These are phyloP conservation scores for Gnatocerus cornutus DNA, from an alignment of 2,888 invertebrate species.

Conservation along the genomic window DNA sequence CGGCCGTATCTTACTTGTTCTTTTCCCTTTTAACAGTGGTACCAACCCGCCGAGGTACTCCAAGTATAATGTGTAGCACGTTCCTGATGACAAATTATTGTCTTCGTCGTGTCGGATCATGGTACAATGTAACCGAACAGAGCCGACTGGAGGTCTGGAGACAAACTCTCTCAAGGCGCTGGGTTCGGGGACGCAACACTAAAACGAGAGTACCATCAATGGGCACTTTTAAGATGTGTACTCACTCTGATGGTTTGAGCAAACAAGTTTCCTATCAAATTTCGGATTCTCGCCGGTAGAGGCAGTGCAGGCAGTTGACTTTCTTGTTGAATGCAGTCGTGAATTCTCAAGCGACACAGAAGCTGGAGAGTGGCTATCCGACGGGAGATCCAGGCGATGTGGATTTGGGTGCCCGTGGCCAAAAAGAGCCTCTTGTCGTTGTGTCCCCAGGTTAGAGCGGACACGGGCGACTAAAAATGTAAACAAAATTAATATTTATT, in stretches of 20 bases:
- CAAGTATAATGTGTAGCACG: slow-evolving; percentile 91
- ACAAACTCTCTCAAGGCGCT: slow-evolving; percentile 93
- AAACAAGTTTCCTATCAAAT: slow-evolving; percentile 89
- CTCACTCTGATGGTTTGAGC: slow-evolving; percentile 94
- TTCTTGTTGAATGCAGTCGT: slow-evolving; percentile 83
- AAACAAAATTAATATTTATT: background rate
- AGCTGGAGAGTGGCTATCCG: slow-evolving; percentile 93
- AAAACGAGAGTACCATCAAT: slow-evolving; percentile 47
- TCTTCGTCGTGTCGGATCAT: slow-evolving; percentile 96
- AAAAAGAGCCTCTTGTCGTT: slow-evolving; percentile 96
- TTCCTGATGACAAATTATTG: slow-evolving; percentile 79
- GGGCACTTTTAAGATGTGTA: slow-evolving; percentile 36
- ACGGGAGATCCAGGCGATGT: slow-evolving; percentile 94
- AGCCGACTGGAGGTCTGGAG: slow-evolving; percentile 89
- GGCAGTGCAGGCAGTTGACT: slow-evolving; percentile 85
- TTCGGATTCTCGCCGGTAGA: slow-evolving; percentile 89
- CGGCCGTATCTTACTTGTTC: slow-evolving; percentile 97
- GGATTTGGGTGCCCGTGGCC: slow-evolving; percentile 91
- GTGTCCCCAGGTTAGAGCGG: slow-evolving; percentile 98
- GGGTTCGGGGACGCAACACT: slow-evolving; percentile 96
- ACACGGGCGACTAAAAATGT: slow-evolving; percentile 82
- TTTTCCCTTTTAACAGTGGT: slow-evolving; percentile 94
- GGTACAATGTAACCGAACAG: slow-evolving; percentile 95
- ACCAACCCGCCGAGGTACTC: slow-evolving; percentile 98
- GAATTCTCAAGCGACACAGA: slow-evolving; percentile 87